Conservation (phyloP, 30 jellyfish, hydroid and myxozoan genomes). For the Mastigias papua region DNA sequence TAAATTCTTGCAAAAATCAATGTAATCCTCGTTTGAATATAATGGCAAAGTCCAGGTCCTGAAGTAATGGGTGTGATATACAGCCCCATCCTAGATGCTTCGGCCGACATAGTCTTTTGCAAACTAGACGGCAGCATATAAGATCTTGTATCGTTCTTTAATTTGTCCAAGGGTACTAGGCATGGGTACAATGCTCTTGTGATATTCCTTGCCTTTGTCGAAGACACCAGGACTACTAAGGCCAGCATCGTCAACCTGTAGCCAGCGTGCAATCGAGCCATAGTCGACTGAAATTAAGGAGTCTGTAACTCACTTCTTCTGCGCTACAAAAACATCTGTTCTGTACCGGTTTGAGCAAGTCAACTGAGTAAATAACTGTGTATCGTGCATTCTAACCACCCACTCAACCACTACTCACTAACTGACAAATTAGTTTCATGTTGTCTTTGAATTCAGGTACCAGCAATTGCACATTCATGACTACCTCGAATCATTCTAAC, state of each 20-base stretch:
- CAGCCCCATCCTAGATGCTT: not conserved
- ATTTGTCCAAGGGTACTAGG: not conserved
- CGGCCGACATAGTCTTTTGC: not conserved
- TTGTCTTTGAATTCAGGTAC: not conserved
- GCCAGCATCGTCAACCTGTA: not conserved
- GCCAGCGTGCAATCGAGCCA: too few relatives aligned
- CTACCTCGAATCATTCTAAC: not conserved
- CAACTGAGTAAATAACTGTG: too few relatives aligned
- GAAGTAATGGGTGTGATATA: conserved; percentile 1
- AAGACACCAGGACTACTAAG: not conserved
- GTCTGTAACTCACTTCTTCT: too few relatives aligned
- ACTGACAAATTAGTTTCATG: not conserved
- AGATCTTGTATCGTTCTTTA: not conserved
- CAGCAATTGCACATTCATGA: not conserved
- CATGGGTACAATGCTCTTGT: conserved; percentile 30
- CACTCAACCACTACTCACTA: not conserved
- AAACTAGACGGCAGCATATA: not conserved
- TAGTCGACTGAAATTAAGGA: not conserved
- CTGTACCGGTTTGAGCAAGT: too few relatives aligned
- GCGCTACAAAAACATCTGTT: too few relatives aligned
- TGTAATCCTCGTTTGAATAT: conserved; percentile 22
- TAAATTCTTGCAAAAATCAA: not conserved
- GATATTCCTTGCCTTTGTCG: not conserved
- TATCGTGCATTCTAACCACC: not conserved
- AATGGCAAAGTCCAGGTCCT: conserved; percentile 21